Evolutionary conservation across 2,113 vertebrate species (phyloP).

Genomic region (Salvelinus sp.): DNA sequence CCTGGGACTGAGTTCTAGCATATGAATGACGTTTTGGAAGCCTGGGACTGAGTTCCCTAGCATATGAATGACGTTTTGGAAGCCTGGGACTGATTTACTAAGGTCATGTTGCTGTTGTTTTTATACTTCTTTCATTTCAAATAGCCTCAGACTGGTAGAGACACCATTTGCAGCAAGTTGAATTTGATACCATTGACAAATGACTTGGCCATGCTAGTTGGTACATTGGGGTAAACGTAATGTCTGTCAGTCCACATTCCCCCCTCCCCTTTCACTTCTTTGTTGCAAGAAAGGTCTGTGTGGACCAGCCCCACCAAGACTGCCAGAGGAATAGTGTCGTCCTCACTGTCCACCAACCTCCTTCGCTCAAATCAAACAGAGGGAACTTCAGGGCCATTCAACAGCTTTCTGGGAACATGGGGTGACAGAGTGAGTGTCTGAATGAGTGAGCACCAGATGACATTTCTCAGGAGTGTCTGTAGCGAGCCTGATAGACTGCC

Average conservation of each 20-base stretch:
- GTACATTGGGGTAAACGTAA: background rate
- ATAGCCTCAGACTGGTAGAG: too few species aligned
- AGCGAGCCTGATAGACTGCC: background rate
- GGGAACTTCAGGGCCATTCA: background rate
- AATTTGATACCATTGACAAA: slow-evolving; percentile 2
- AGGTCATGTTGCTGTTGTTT: too few species aligned
- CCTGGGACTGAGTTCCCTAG: too few species aligned
- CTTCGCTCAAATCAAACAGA: background rate
- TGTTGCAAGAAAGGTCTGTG: background rate
- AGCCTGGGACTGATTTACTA: too few species aligned
- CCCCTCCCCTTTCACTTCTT: background rate
- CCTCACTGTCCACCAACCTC: background rate
- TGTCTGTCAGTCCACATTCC: background rate
- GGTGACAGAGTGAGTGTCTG: slow-evolving; percentile 4
- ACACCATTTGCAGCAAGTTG: background rate
- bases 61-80: too few species aligned
- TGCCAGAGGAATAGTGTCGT: background rate
- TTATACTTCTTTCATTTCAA: too few species aligned
- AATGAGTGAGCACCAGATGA: background rate
- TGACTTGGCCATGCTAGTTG: background rate
- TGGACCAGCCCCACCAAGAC: background rate
- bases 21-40: too few species aligned
- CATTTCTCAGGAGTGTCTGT: slow-evolving; percentile 1
- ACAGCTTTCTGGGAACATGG: background rate
- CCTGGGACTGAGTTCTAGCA: too few species aligned